Conservation (phyloP, 2,113 vertebrate genomes). For the Prietella phreatophila region DNA sequence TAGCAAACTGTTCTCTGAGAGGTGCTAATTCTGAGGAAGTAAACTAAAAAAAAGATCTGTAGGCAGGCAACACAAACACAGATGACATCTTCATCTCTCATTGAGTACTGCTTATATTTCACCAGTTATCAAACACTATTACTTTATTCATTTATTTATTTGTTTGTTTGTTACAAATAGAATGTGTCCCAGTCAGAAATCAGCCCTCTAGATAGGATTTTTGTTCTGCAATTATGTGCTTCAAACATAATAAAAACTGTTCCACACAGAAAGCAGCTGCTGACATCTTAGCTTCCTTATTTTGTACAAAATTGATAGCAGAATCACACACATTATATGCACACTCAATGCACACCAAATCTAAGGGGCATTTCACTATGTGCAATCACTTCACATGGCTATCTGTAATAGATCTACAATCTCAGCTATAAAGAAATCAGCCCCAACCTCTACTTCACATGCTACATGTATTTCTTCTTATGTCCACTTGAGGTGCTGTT, state of each 20-base stretch:
- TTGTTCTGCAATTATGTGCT: not conserved
- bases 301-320: not conserved
- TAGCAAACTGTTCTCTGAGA: not conserved
- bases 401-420: not conserved
- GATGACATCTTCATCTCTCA: not conserved
- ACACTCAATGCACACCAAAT: not conserved
- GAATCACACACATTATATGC: no score
- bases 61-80: conserved; percentile 16
- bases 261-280: not conserved
- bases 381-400: not conserved
- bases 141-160: no score
- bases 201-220: not conserved
- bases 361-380: not conserved
- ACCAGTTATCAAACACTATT: not conserved
- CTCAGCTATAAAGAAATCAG: not conserved
- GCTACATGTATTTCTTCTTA: not conserved
- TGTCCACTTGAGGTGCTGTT: not conserved
- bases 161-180: no score
- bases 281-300: not conserved
- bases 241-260: not conserved
- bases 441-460: not conserved
- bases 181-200: not conserved
- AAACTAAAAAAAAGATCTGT: not conserved
- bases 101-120: not conserved
- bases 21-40: conserved; percentile 16